These are phyloP conservation scores for Balaeniceps rex DNA, from an alignment of 2,113 vertebrate genomes.

Conservation along the genomic window DNA sequence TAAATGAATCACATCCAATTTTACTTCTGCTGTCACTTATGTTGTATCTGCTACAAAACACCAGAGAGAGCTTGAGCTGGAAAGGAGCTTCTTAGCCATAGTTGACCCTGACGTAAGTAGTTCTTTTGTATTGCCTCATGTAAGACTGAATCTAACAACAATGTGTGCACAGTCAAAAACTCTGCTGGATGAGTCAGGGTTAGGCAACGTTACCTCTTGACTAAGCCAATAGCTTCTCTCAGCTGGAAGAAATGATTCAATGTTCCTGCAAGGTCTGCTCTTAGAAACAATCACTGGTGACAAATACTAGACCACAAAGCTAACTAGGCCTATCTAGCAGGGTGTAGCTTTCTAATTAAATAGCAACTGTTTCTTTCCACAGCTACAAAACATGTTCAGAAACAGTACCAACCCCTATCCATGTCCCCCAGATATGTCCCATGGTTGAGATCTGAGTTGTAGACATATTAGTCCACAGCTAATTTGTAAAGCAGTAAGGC, in stretches of 20 bases:
- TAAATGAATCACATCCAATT: neutral
- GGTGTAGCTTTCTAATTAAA: neutral
- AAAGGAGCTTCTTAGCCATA: neutral
- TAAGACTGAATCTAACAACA: neutral
- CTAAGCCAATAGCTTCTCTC: neutral
- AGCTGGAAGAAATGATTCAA: neutral
- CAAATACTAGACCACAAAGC: neutral
- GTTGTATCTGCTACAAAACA: neutral
- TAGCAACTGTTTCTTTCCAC: neutral
- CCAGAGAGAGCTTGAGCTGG: neutral
- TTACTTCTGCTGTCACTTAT: neutral
- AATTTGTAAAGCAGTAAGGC: neutral
- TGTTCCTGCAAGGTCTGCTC: neutral
- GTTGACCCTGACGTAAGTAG: neutral
- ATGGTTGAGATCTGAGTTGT: neutral
- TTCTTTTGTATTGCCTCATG: neutral
- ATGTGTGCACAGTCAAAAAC: neutral
- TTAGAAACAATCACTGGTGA: neutral
- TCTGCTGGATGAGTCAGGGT: neutral
- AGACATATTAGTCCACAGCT: neutral
- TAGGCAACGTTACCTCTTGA: neutral
- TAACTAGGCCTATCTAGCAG: neutral
- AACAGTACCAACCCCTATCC: neutral
- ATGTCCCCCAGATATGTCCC: neutral
- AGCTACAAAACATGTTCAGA: neutral